These are phyloP conservation scores for Netelia fuscicornis DNA, from an alignment of 2,888 invertebrate species.

Conservation along the genomic window DNA sequence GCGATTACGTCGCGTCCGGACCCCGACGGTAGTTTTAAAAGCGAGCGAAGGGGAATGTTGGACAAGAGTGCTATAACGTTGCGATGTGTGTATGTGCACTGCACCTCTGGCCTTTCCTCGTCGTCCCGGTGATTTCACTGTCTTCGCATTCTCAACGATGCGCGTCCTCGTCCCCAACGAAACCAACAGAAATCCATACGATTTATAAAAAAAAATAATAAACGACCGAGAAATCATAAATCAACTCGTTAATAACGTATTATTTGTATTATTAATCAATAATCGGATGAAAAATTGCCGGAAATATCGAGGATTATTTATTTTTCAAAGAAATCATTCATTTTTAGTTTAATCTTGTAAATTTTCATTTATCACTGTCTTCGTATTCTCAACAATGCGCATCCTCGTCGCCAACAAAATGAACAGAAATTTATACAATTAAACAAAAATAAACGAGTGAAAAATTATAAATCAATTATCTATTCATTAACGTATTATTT, in stretches of 20 bases:
- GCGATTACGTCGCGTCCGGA: slow-evolving; percentile 36
- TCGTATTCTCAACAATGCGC: slow-evolving; percentile 8
- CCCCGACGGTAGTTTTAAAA: slow-evolving; percentile 21
- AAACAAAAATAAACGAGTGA: background rate
- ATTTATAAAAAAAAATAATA: background rate
- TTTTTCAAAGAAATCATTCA: background rate
- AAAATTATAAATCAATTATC: background rate
- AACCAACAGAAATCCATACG: background rate
- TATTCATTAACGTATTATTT: no score
- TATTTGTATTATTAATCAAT: background rate
- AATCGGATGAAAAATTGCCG: background rate
- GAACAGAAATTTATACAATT: background rate
- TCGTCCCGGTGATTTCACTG: slow-evolving; percentile 36
- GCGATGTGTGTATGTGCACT: slow-evolving; percentile 24
- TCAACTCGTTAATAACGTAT: background rate
- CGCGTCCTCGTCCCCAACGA: slow-evolving; percentile 5
- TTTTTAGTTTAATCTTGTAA: no score
- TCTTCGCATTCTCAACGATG: slow-evolving; percentile 25
- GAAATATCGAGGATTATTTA: background rate
- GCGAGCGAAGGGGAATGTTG: background rate
- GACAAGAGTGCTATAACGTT: slow-evolving; percentile 7
- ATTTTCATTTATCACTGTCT: slow-evolving; percentile 18
- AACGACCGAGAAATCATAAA: background rate
- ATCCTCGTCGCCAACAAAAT: slow-evolving; percentile 8
- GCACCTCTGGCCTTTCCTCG: slow-evolving; percentile 61